Base-by-base conservation (phyloP, 1,140 invertebrate genomes). In the Stegodyphus mimosarum region DNA sequence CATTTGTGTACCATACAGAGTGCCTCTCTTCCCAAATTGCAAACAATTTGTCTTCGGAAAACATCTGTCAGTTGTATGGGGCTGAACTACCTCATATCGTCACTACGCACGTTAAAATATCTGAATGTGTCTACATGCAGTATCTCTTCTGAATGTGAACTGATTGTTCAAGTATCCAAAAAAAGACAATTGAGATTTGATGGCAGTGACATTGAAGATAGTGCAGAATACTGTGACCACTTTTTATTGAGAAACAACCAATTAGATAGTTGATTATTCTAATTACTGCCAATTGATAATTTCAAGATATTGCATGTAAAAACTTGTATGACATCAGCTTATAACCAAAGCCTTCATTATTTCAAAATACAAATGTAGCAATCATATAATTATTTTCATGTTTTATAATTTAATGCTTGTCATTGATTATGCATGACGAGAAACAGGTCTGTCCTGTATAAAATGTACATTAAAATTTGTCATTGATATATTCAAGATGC, bases 181-280 rank as follows among this genome's bases (percentile, higher is more conserved):
- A 78, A 64, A 64, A 77, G 67, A 18, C 10, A 55, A 52, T 53
- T 86, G 33, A 60, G 18, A 7, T 70, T 86, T 48, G 75, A 77
- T 3, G 13, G 7, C 1, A 33, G n/a, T 49, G 50, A 64, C 15
- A 60, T 13, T 15, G n/a, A 53, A 60, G 33, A 73, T 81, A 33
- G 33, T 33, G 10, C 10, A 51, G 74, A 86, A 51, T 86, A 78
- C 53, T 86, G 83, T 78, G 83, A 86, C 69, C 83, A 86, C 60
- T 86, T 86, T 64, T 64, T 86, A 48, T 10, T 51, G 7, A 60
- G 83, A 53, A 78, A 64, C 18, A 78, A 69, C 51, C 17, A 70
- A 13, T 55, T 18, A 11, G 81, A 84, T 18, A 13, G n/a, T 67
- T 67, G 55, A 60, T 60, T 60, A 33, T 33, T 33, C 33, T 33